Percentiles rank a stretch among this genome's conserved stretches.
Evolutionary conservation across 2,113 vertebrate species (phyloP).

Genomic region (Perca schrenkii): DNA sequence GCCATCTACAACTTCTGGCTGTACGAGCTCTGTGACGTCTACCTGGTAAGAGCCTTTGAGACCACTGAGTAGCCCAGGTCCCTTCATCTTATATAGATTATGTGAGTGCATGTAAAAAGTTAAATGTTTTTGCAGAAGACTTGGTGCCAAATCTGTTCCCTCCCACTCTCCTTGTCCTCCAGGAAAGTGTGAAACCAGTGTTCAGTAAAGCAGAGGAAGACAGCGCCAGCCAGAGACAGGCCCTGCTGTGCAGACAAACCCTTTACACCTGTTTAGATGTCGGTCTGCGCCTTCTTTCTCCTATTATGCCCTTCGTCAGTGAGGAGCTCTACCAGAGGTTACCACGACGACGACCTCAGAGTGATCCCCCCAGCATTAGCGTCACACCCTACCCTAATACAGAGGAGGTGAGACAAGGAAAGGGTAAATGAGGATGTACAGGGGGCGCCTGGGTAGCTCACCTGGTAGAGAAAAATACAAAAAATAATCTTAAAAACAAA

Average conservation of each 20-base stretch:
- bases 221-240: constrained; percentile 63
- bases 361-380: constrained; percentile 85
- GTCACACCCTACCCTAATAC: constrained; percentile 88
- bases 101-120: background rate
- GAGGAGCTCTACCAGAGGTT: constrained; percentile 93
- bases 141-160: background rate
- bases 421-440: background rate
- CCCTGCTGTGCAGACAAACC: constrained; percentile 85
- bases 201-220: constrained; percentile 80
- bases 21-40: constrained; percentile 93
- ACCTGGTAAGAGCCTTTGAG: constrained; percentile 83
- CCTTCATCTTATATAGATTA: background rate
- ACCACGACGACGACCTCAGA: constrained; percentile 81
- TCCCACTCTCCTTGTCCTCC: background rate
- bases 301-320: constrained; percentile 91
- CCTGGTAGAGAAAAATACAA: no score
- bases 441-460: no score
- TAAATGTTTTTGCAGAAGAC: background rate
- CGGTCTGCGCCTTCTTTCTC: constrained; percentile 89
- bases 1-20: constrained; percentile 95
- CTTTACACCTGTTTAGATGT: constrained; percentile 92
- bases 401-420: constrained; percentile 80
- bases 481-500: no score
- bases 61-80: background rate
- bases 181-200: constrained; percentile 93